Evolutionary conservation across 2,888 invertebrate genomes (phyloP), one percentile per base, ranked within the genome.

Genomic region (Cinara cedri): DNA sequence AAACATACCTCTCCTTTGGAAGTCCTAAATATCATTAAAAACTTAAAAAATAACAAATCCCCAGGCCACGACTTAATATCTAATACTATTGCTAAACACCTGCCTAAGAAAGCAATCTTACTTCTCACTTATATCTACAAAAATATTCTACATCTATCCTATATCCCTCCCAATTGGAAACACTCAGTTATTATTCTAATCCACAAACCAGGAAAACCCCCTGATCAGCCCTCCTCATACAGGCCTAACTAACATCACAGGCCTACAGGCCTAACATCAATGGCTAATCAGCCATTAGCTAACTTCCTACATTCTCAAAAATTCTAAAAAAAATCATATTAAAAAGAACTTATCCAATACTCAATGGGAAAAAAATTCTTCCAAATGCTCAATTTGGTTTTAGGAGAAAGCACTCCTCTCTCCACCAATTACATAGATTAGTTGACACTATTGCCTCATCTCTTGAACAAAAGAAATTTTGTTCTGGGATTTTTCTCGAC

Each of bases 121-220:
- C 72, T 81, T 51, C 63, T 85, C 0, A 82, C 83, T 4, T 54
- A 78, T 16, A 68, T 84, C 0, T 81, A 82, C 9, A 84, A 84
- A 60, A 82, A 83, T 11, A 34, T 82, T 26, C 16, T 83, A 10
- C 68, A 81, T 81, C 26, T 82, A 46, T 68, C 76, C 3, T 83
- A 83, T 34, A 81, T 84, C 13, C 83, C 83, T 0, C 44, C 65
- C 11, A 75, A 82, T 26, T 84, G 83, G 82, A 84, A 84, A 49
- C 72, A n/a, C 13, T 78, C 81, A 24, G 24, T 63, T 10, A 80
- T 81, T 14, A 54, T 63, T 8, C 51, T 62, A 14, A 51, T 80
- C 9, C 80, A 34, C 21, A 81, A 81, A 26, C 62, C 81, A 13
- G 26, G 46, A 0, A 81, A 80, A n/a, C n/a, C 72, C 11, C 57